Evolutionary conservation across 2,888 invertebrate genomes (phyloP), one percentile per base, ranked within the genome.

Genomic region (Athetis lepigone): DNA sequence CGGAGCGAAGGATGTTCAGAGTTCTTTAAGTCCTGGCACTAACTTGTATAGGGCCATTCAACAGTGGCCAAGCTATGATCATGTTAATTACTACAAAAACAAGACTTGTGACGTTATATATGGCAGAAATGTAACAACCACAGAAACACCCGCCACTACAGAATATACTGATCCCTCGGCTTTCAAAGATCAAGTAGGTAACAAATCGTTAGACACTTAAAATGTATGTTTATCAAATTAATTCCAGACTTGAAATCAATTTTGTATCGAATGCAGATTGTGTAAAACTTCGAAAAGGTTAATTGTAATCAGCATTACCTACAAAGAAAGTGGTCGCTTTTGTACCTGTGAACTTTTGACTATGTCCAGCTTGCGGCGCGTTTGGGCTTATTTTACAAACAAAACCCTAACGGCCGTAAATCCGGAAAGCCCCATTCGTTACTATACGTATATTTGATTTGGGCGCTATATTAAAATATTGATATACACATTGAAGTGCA

Each of bases 1-100:
- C 0, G 92, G 88, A 0, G 91, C 91, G 0, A 86, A 72, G 42
- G 93, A 94, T 62, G 39, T 93, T 0, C 51, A 70, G 3, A 0
- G 1, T 2, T 85, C 90, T 0, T 78, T 77, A 0, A 93, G 93
- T 47, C 94, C 94, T 0, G 94, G 94, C 0, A 82, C 85, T 0
- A 88, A 87, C 52, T 80, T 94, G 0, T 86, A 91, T 73, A 83
- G 83, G 4, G 89, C 84, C 1, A 83, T 94, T 49, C 75, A 69
- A 13, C 37, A 77, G 8, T 88, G 88, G 85, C 59, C 83, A 0
- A 86, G 87, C 39, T 94, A 85, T 69, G 86, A 88, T 43, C 85
- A 86, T 36, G 51, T 81, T 11, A 70, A 83, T 2, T 67, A 77
- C n/a, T 92, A 84, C 61, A 45, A 29, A 3, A 58, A 68, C n/a